Evolutionary conservation across 1,140 invertebrate species (phyloP).

Genomic region (Dendroctonus ponderosae): DNA sequence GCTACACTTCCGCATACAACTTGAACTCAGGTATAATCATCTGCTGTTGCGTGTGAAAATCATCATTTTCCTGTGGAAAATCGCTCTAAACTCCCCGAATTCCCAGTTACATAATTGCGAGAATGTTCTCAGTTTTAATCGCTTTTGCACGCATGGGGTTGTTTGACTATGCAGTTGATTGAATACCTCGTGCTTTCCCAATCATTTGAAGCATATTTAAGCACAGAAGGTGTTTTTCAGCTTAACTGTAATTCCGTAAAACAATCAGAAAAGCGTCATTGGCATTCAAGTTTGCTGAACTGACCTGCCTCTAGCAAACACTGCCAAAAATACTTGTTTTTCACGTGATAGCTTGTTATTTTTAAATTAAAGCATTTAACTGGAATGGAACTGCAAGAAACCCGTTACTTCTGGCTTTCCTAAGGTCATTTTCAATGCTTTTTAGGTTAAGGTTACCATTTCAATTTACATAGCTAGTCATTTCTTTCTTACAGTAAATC

Average conservation of each 20-base stretch:
- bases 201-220: no score
- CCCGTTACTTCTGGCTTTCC: background rate
- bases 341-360: conserved; percentile 28
- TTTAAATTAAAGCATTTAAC: conserved; percentile 3
- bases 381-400: no score
- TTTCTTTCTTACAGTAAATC: conserved; percentile 14
- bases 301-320: conserved; percentile 10
- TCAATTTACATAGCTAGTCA: background rate
- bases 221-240: background rate
- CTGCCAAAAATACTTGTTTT: conserved; percentile 30
- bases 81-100: background rate
- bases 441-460: conserved; percentile 29
- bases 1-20: background rate
- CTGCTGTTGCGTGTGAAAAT: background rate
- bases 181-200: no score
- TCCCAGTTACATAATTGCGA: conserved; percentile 14
- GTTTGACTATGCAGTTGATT: background rate
- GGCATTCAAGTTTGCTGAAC: background rate
- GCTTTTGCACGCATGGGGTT: background rate
- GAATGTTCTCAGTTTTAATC: background rate
- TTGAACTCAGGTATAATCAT: background rate
- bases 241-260: background rate
- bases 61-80: background rate
- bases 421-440: background rate
- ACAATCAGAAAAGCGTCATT: background rate